A percentile compares a stretch with the other conserved stretches of the same genome.
Evolutionary conservation across 2,797 vertebrate species (phyloP).

Genomic region (Prunella strophiata): DNA sequence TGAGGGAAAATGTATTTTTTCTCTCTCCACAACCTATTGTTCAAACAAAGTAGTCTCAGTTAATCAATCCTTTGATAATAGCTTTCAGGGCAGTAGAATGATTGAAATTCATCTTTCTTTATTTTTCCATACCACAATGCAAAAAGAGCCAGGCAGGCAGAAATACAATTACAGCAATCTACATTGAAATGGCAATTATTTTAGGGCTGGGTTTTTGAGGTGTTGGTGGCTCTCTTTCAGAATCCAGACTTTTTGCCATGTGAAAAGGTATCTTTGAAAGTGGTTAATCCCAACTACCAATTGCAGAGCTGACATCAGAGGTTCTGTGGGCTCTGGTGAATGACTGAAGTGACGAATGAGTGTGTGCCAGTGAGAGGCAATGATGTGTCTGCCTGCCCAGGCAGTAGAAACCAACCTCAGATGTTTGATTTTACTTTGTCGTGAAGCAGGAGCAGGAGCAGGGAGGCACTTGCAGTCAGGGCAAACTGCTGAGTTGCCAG

Average conservation of each 20-base stretch:
- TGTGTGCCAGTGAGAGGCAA: fast-evolving
- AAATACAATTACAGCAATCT: background rate
- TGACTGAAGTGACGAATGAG: background rate
- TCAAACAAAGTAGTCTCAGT: slow-evolving; percentile 32
- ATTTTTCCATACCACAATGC: background rate
- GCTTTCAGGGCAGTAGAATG: background rate
- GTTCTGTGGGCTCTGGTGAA: background rate
- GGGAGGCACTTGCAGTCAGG: background rate
- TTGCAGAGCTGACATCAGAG: background rate
- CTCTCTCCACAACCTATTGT: slow-evolving; percentile 21
- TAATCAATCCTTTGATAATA: slow-evolving; percentile 56
- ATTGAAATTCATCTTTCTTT: slow-evolving; percentile 9
- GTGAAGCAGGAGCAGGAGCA: background rate
- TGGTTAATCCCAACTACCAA: background rate
- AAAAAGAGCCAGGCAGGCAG: background rate
- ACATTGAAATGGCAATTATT: background rate
- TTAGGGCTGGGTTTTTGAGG: background rate
- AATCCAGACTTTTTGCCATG: background rate
- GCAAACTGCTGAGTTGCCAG: background rate
- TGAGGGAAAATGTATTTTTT: background rate
- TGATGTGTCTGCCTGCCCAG: background rate
- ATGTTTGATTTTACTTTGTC: background rate
- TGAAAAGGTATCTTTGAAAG: background rate
- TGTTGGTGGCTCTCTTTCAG: background rate
- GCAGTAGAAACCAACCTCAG: fast-evolving